Evolutionary conservation across 2,113 vertebrate genomes (phyloP), one percentile per base, ranked within the genome.

Genomic region (Dryoscopus gambensis): DNA sequence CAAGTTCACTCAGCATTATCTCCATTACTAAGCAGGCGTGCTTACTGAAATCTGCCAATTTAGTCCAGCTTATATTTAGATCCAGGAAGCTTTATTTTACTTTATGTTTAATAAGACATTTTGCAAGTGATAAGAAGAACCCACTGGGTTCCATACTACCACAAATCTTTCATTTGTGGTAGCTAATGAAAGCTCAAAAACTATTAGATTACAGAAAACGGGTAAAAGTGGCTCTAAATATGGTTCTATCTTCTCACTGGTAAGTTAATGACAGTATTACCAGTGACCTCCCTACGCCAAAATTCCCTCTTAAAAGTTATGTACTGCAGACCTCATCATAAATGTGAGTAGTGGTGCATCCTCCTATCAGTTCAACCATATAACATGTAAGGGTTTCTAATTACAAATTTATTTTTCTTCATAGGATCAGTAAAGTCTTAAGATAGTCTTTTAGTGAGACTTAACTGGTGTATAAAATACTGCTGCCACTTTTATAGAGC

Each of bases 141-240:
- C 64, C 13, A 90, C 33, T 89, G 67, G 33, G 23, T 92, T 90
- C 73, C 76, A 67, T 27, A n/a, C 56, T 37, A 85, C 90, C 93
- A 92, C 90, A 93, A 90, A 93, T 80, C 88, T 96, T 90, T 83
- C 65, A 89, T 88, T 96, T 90, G 94, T 93, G 82, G 92, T 85
- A 83, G 55, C 59, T 89, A 97, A 92, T 97, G 84, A 91, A 95
- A 95, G 76, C 73, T 93, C 68, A 93, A 84, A 93, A 87, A 49
- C 42, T 87, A 86, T 76, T 62, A 63, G 21, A 77, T 91, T 93
- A 74, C 71, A 92, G 39, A 92, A 90, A 91, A n/a, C 1, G 28
- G n/a, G n/a, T 70, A 73, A 81, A 93, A 96, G 35, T 30, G 46
- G 15, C 13, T 84, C 44, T 91, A 90, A 93, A 93, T 95, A 64